Conservation (phyloP, 2,797 vertebrate genomes). For the Enteromius trimaculatus region DNA sequence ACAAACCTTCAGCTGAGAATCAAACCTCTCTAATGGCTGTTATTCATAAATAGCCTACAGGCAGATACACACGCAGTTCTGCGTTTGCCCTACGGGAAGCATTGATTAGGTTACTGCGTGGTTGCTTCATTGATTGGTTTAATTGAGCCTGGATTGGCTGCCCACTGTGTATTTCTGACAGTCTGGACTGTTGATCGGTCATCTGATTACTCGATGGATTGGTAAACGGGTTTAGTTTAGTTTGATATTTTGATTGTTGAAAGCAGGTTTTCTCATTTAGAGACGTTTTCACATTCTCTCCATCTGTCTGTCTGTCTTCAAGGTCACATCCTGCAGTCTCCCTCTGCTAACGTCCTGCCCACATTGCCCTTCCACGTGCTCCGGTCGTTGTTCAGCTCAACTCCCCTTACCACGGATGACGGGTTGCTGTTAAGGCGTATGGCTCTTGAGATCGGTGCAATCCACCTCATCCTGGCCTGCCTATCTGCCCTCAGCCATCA, state of each 20-base stretch:
- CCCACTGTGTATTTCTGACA: slow-evolving; percentile 31
- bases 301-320: not conserved
- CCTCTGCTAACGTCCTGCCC: slow-evolving; percentile 95
- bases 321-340: slow-evolving; percentile 98
- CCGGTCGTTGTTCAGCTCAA: slow-evolving; percentile 90
- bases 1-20: not conserved
- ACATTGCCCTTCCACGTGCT: slow-evolving; percentile 96
- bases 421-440: slow-evolving; percentile 93
- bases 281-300: not conserved
- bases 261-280: not conserved
- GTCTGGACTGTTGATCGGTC: slow-evolving; percentile 9
- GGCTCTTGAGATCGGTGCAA: slow-evolving; percentile 96
- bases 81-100: slow-evolving; percentile 1
- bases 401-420: slow-evolving; percentile 93
- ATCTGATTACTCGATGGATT: slow-evolving; percentile 27
- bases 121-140: slow-evolving; percentile 21
- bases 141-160: slow-evolving; percentile 32
- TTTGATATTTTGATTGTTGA: not conserved
- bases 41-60: not conserved
- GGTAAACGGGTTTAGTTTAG: slow-evolving; percentile 5
- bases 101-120: slow-evolving; percentile 30
- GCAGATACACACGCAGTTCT: slow-evolving; percentile 2
- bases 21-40: not conserved
- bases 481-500: slow-evolving; percentile 97
- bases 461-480: slow-evolving; percentile 96